Evolutionary conservation across 92 coral and sea anemone genomes (phyloP), one percentile per base, ranked within the genome.

Genomic region (Paramuricea clavata): DNA sequence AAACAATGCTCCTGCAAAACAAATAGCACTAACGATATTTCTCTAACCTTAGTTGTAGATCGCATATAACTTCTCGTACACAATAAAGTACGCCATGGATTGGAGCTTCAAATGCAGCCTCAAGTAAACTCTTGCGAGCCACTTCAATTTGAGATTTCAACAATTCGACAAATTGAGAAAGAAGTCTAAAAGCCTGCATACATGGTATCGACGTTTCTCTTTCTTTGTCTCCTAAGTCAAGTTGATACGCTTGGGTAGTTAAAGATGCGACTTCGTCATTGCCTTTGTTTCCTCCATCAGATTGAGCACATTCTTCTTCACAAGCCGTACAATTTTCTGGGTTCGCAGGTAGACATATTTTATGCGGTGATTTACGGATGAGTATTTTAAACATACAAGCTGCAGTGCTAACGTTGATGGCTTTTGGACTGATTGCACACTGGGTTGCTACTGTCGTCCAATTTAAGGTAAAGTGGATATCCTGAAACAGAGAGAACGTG

Each of bases 51-150:
- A 91, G 34, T 10, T 83, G 44, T 2, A 92, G 39, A 79, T 88
- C 93, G 8, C 93, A 86, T 43, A 96, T 87, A 65, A 93, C 69
- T 69, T 87, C 90, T 27, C 99, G 90, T 59, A 91, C 49, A 52
- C 99, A 96, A 77, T 87, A 93, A 57, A 96, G 80, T n/a, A 91
- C 91, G 31, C 97, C 95, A 70, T 96, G 98, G 92, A 96, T 94
- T 0, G 99, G 99, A n/a, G 99, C 99, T 69, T 85, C 84, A 47
- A 91, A 74, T 13, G 96, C 93, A 61, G 98, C 97, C 82, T 84
- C 91, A 71, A 88, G 70, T 28, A 96, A 88, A 78, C 94, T 94
- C 78, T 56, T 89, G 87, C 92, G 91, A 26, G 99, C 99, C 54
- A 92, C 93, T 49, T 89, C 78, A 81, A 90, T 70, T 61, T 96